Evolutionary conservation across 1,140 invertebrate species (phyloP), one percentile per base, ranked within the genome.

Genomic region (Oscheius sp.): DNA sequence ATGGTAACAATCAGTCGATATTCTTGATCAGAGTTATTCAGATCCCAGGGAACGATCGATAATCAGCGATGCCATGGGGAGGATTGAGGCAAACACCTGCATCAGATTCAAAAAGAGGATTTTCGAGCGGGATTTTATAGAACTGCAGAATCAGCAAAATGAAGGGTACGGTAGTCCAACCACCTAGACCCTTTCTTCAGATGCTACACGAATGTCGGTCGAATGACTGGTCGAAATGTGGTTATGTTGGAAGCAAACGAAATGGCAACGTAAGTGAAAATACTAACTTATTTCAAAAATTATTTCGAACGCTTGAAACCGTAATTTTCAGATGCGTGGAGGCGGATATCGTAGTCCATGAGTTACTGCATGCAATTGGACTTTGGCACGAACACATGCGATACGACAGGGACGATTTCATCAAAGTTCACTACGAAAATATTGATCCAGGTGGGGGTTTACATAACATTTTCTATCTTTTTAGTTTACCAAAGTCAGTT

Each of bases 361-460:
- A 80, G 42, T 32, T 80, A 20, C 75, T 80, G 63, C 79, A 80
- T 49, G 76, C 74, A 28, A 79, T 80, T 45, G 79, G 79, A 0
- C 68, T 80, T n/a, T 80, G 79, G 79, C 79, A 80, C 34, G 79
- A 80, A 52, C 79, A 80, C 45, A 80, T 80, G 79, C 63, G 79
- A 45, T 67, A 76, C n/a, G 80, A 82, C 61, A 64, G 80, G 61
- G 80, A 82, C 73, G 72, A 82, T 10, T 82, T 67, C 61, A 83
- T 82, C 49, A 79, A 79, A 38, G 77, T 84, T 7, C 69, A 77
- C 28, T 85, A 73, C 38, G 77, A 82, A 26, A 84, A 84, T 55
- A 83, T 84, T 59, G 79, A 75, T n/a, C 65, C 68, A 45, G 69
- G 78, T 79, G 68, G 10, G 59, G 32, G n/a, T 7, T 7, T 31